These are phyloP conservation scores for Hypena proboscidalis DNA, from an alignment of 2,888 invertebrate species.

Conservation along the genomic window DNA sequence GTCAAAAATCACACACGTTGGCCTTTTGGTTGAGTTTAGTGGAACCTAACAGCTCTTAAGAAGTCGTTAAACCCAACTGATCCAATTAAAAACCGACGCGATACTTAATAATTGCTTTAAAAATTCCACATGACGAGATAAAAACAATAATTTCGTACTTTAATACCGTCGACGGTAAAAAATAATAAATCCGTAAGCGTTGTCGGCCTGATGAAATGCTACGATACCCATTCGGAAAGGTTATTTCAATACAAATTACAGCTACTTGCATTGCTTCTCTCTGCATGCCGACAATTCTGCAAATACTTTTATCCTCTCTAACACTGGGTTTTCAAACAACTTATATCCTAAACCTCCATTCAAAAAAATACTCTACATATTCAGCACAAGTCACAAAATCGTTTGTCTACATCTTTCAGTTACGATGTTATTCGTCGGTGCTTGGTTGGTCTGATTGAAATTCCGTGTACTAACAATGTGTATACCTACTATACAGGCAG, in stretches of 20 bases:
- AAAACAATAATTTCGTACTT: conserved; percentile 84
- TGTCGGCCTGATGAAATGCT: conserved; percentile 76
- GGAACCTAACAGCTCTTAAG: conserved; percentile 63
- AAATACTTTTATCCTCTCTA: conserved; percentile 79
- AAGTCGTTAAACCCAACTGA: conserved; percentile 77
- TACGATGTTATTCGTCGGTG: conserved; percentile 28
- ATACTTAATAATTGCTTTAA: conserved; percentile 83
- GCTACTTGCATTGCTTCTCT: conserved; percentile 79
- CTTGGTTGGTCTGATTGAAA: conserved; percentile 74
- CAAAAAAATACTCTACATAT: conserved; percentile 34
- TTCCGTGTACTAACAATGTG: conserved; percentile 82
- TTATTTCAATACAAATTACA: conserved; percentile 85
- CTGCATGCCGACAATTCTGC: conserved; percentile 82
- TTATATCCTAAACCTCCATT: conserved; percentile 15
- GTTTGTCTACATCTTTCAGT: conserved; percentile 10
- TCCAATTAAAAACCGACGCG: conserved; percentile 80
- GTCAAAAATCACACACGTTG: conserved; percentile 40
- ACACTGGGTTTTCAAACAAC: conserved; percentile 49
- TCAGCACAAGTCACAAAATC: conserved; percentile 23
- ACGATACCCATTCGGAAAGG: conserved; percentile 80
- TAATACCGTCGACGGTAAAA: conserved; percentile 76
- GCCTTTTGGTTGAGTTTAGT: conserved; percentile 42
- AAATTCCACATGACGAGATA: conserved; percentile 80
- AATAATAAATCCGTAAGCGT: conserved; percentile 80
- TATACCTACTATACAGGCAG: conserved; percentile 69